phyloP scores from a whole-genome alignment of 2,113 vertebrate species.

The Collichthys lucidus region DNA sequence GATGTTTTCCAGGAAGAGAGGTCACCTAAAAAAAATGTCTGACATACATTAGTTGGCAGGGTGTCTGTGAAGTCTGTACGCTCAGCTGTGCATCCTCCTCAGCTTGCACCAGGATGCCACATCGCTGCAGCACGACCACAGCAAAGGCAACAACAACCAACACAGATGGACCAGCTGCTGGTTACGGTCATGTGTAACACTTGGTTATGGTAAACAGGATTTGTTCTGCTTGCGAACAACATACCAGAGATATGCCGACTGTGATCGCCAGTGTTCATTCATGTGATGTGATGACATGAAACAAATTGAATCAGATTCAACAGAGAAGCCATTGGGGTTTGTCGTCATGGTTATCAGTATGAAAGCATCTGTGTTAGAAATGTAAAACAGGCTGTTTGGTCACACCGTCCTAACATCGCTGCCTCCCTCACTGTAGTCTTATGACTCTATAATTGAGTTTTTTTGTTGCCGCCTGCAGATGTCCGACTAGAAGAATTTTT shows the following conservation, averaged over 20 bases:
- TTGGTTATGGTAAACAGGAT: neutral
- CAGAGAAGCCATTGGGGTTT: neutral
- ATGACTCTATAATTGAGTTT: slow-evolving; percentile 81
- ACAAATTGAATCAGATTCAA: neutral
- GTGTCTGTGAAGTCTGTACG: slow-evolving; percentile 51
- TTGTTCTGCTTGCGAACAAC: neutral
- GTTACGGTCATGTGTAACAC: neutral
- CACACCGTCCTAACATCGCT: neutral
- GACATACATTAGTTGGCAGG: slow-evolving; percentile 2
- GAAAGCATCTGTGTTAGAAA: slow-evolving; percentile 2
- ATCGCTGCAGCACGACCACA: slow-evolving; percentile 9
- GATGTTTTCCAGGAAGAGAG: neutral
- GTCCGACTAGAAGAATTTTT: slow-evolving; percentile 98
- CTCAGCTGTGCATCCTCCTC: slow-evolving; percentile 66
- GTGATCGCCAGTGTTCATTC: neutral
- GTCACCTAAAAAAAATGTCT: slow-evolving; percentile 4
- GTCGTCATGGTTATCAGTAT: neutral
- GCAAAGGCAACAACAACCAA: slow-evolving; percentile 42
- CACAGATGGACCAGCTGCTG: slow-evolving; percentile 43
- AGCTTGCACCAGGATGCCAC: slow-evolving; percentile 58
- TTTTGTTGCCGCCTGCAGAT: slow-evolving; percentile 83
- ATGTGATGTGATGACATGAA: slow-evolving; percentile 4
- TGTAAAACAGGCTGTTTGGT: neutral
- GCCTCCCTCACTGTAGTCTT: slow-evolving; percentile 59
- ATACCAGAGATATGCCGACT: neutral